A percentile compares a stretch with the other conserved stretches of the same genome.
Conservation (phyloP, 2,113 vertebrate species). For the Strix uralensis region DNA sequence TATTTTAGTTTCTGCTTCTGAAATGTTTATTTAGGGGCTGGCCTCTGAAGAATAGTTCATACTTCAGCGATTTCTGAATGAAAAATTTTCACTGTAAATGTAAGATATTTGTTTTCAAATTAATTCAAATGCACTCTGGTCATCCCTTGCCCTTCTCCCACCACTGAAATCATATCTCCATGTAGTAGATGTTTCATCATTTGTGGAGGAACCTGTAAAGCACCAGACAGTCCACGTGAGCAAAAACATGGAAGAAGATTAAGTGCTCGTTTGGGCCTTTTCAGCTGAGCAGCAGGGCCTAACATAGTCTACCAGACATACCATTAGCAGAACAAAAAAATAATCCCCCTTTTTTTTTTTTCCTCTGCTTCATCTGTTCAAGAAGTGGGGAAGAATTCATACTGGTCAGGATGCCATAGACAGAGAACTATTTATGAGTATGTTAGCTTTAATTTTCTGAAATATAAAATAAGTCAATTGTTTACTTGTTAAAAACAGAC, state of each 20-base stretch:
- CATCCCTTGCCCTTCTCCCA: not conserved
- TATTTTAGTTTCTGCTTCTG: not conserved
- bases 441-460: not conserved
- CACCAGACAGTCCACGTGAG: not conserved
- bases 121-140: not conserved
- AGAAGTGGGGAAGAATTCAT: no score
- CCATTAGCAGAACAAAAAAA: accelerated
- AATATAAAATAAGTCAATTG: not conserved
- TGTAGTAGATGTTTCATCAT: not conserved
- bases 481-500: not conserved
- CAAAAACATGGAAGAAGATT: accelerated
- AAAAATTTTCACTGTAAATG: not conserved
- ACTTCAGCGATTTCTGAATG: not conserved
- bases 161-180: not conserved
- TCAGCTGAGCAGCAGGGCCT: not conserved
- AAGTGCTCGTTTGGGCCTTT: not conserved
- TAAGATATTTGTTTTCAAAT: not conserved
- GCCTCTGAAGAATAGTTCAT: not conserved
- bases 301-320: not conserved
- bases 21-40: not conserved
- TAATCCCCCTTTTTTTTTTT: not conserved
- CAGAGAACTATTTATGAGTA: no score
- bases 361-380: not conserved
- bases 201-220: not conserved
- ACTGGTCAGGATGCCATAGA: not conserved